Percentiles rank a stretch among this genome's conserved stretches.
Evolutionary conservation across 2,888 invertebrate genomes (phyloP).

Genomic region (Cecidostiba fungosa): DNA sequence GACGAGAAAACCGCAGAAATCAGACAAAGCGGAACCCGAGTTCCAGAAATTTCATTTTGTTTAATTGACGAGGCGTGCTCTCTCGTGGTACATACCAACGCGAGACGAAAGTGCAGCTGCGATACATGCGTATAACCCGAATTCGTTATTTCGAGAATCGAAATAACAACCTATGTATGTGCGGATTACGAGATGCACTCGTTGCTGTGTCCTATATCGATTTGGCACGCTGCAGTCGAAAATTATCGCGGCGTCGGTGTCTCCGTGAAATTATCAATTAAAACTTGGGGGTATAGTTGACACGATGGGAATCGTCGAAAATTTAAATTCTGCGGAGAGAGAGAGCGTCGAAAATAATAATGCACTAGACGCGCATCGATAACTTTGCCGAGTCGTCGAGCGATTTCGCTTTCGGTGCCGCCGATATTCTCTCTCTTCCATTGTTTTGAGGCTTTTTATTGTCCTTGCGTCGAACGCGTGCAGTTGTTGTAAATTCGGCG

Average conservation of each 20-base stretch:
- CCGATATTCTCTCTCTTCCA: neutral
- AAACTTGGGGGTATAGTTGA: neutral
- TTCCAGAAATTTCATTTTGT: conserved; percentile 52
- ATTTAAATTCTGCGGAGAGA: conserved; percentile 19
- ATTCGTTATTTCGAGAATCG: conserved; percentile 55
- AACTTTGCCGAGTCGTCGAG: no score
- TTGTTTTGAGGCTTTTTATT: conserved; percentile 45
- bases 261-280: conserved; percentile 56
- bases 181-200: neutral
- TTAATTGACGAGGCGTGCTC: conserved; percentile 35
- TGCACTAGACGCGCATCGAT: no score
- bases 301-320: neutral
- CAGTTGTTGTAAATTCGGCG: conserved; percentile 25
- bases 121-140: neutral
- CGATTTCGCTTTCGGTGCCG: no score
- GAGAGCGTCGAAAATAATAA: neutral
- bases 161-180: conserved; percentile 60
- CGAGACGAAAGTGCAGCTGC: conserved; percentile 35
- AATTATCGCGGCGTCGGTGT: conserved; percentile 16
- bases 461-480: neutral
- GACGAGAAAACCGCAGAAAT: neutral
- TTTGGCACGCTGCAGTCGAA: conserved; percentile 34
- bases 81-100: neutral
- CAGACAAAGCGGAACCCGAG: neutral
- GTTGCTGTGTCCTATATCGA: neutral